Base-by-base conservation (phyloP, 2,888 invertebrate species). In the Plebejus melissa region DNA sequence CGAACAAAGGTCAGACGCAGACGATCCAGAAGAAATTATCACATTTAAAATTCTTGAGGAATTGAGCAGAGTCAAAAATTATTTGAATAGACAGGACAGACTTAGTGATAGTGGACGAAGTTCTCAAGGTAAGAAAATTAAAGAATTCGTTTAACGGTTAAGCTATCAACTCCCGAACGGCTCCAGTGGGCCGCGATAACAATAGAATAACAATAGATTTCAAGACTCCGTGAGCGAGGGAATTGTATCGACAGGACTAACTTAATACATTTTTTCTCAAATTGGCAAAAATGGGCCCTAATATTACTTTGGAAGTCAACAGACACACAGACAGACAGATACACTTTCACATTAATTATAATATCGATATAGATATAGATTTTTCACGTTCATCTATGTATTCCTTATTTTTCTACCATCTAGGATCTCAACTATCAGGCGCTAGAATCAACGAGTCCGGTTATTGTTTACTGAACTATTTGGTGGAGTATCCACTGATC, bases 41-140 rank as follows among this genome's bases (percentile, higher is more conserved):
- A 32, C 72, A 32, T 72, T 72, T 50, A 72, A 72, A 72, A 72
- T 72, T 72, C 13, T 72, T 13, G 72, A 72, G n/a, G 72, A 72
- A 28, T 9, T 72, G 5, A 72, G 32, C 32, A 72, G 72, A 54
- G 50, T 72, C 13, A 72, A 72, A 50, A 72, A 72, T 32, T 72
- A 54, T 54, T 32, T 72, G 28, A 11, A 50, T 50, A 72, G 54
- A 6, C 50, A 50, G 50, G 72, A 50, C 5, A 72, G 32, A 32
- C 13, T 72, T 6, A 72, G 72, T 54, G 72, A 72, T 54, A 72
- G 72, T 16, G 54, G 50, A 54, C 32, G 72, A 54, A 72, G 28
- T 54, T 72, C 72, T 72, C 72, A 72, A 72, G 72, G 72, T 72
- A 50, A 28, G 36, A 16, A 54, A 16, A 54, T 54, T 16, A 16